phyloP scores from a whole-genome alignment of 2,888 invertebrate species.

The Idaea dimidiata region DNA sequence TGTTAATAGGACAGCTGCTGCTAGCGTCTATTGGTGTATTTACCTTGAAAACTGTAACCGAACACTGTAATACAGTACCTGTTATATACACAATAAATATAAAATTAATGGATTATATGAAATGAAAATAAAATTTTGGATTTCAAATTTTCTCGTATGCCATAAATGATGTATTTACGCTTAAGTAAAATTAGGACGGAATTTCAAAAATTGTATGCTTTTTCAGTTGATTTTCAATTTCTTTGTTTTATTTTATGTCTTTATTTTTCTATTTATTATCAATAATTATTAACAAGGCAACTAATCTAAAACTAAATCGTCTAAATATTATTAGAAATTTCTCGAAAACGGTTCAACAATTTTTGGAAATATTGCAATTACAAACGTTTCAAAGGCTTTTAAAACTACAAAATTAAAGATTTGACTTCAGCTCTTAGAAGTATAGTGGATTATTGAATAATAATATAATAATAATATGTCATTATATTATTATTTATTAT shows the following conservation, averaged over 20 bases:
- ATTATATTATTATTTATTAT: no score
- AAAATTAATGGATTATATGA: not conserved
- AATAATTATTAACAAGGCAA: no score
- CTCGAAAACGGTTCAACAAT: no score
- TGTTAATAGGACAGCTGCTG: not conserved
- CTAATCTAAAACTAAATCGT: no score
- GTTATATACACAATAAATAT: conserved; percentile 3
- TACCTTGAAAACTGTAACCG: not conserved
- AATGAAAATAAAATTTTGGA: not conserved
- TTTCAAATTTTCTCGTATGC: not conserved
- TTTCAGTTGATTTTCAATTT: not conserved
- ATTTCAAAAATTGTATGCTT: not conserved
- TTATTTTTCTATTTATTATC: no score
- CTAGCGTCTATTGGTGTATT: not conserved
- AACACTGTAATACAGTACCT: not conserved
- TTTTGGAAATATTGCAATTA: no score
- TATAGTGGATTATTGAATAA: no score
- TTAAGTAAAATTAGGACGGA: not conserved
- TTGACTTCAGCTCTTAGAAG: no score
- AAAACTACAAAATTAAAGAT: no score
- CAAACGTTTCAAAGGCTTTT: no score
- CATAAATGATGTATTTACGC: not conserved
- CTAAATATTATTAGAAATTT: no score
- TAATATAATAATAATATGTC: no score
- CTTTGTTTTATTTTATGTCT: not conserved